Evolutionary conservation across 2,113 vertebrate genomes (phyloP), one percentile per base, ranked within the genome.

Genomic region (Notarius quadriscutis): DNA sequence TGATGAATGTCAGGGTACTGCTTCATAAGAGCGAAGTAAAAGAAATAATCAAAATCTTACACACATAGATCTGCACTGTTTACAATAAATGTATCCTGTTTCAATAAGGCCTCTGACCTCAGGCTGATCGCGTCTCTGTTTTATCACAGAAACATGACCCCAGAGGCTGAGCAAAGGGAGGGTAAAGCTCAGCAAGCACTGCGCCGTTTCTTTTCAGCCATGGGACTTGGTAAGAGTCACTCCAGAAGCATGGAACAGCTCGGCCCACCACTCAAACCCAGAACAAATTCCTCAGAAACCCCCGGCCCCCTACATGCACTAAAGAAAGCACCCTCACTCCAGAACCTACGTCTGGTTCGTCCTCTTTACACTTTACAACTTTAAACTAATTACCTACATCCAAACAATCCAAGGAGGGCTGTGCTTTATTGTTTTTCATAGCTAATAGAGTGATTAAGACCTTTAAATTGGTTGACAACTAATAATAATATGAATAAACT

Each of bases 231-330:
- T 82, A 94, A 94, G 69, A 94, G 95, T 88, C 96, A 93, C 80
- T 95, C 96, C 83, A 92, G 93, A 88, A 98, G 97, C 78, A 94
- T 97, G 83, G 97, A 97, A 92, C 96, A 96, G 1, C 87, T 93
- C 48, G 63, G 72, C 71, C 84, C 71, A 14, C n/a, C 17, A 0
- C 62, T 20, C 1, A 63, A 74, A 17, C 79, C 84, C 60, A 82
- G 75, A 7, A 25, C 57, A 6, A 83, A 87, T 1, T 53, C 75
- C 25, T 81, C 69, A 0, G 17, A 83, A 27, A 63, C 78, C 22
- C 41, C 88, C 4, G 60, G 77, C 18, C 48, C 80, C n/a, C 7
- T 78, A 17, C 0, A 30, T 0, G 0, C 83, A 84, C 82, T 96
- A 89, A 97, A 92, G 93, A 97, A 96, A 86, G 93, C 94, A 0